Percentiles rank a stretch among this genome's conserved stretches.
phyloP scores from a whole-genome alignment of 2,888 invertebrate species.

The Epistrophe eligans region DNA sequence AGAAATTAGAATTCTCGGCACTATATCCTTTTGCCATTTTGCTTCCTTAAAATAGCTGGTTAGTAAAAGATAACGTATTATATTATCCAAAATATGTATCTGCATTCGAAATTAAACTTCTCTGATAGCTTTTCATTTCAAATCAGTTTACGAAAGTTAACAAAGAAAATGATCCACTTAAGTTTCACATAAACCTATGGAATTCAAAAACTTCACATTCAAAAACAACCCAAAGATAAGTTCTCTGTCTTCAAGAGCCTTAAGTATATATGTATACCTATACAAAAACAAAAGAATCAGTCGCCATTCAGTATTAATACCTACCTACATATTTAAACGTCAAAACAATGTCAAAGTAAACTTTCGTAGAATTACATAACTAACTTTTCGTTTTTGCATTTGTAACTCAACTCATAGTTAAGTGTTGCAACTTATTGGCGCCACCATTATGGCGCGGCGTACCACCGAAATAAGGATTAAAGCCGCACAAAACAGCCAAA shows the following conservation, averaged over 20 bases:
- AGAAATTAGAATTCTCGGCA: no score
- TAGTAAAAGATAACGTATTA: background rate
- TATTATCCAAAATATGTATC: background rate
- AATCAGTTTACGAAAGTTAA: conserved; percentile 56
- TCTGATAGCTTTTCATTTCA: conserved; percentile 21
- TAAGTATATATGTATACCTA: no score
- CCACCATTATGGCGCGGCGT: background rate
- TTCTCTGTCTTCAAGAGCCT: background rate
- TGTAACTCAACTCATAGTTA: conserved; percentile 44
- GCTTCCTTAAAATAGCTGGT: background rate
- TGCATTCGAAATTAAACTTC: background rate
- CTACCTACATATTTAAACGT: conserved; percentile 43
- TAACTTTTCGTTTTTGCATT: conserved; percentile 66
- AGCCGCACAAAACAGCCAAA: conserved; percentile 3
- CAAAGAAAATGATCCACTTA: conserved; percentile 34
- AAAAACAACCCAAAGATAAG: background rate
- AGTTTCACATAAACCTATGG: background rate
- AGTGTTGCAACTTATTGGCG: conserved; percentile 70
- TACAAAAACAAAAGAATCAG: conserved; percentile 1
- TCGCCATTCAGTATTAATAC: background rate
- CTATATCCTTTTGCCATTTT: no score
- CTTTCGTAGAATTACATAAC: conserved; percentile 61
- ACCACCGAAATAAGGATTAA: conserved; percentile 13
- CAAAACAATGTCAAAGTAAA: conserved; percentile 75
- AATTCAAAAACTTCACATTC: conserved; percentile 11